Evolutionary conservation across 1,140 invertebrate species (phyloP).

Genomic region (Drosophila tsacasi): DNA sequence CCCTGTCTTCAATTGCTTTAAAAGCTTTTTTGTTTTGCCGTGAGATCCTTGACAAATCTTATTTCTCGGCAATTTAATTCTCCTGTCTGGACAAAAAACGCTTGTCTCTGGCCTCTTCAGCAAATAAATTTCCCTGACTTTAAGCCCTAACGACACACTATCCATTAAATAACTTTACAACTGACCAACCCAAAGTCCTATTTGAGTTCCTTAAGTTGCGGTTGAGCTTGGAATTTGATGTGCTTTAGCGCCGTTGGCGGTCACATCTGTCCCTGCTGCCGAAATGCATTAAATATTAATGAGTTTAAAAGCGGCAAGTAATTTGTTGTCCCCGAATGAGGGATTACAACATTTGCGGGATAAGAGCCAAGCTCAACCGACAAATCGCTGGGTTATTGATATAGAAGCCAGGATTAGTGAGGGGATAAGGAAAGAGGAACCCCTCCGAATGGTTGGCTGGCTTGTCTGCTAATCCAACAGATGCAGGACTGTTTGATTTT

Average conservation of each 20-base stretch:
- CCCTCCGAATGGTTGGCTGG: neutral
- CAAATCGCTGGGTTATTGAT: constrained; percentile 58
- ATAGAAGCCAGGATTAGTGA: constrained; percentile 20
- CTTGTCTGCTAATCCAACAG: constrained; percentile 36
- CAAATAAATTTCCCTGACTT: constrained; percentile 13
- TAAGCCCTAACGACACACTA: constrained; percentile 32
- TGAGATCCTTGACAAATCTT: constrained; percentile 13
- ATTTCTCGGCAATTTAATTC: neutral
- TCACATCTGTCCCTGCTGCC: constrained; percentile 53
- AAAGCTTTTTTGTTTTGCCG: constrained; percentile 4
- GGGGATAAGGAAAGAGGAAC: neutral
- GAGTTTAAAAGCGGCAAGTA: constrained; percentile 62
- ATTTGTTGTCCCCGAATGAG: constrained; percentile 56
- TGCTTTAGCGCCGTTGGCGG: constrained; percentile 21
- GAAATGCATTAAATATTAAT: constrained; percentile 78
- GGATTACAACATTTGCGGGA: constrained; percentile 31
- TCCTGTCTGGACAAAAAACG: constrained; percentile 6
- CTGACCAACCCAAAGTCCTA: constrained; percentile 38
- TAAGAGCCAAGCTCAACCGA: constrained; percentile 29
- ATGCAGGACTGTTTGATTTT: constrained; percentile 59
- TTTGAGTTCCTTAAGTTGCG: constrained; percentile 47
- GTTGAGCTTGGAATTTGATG: constrained; percentile 30
- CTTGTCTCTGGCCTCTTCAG: neutral
- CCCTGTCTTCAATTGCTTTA: constrained; percentile 18
- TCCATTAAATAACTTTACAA: constrained; percentile 55